Percentiles rank a stretch among this genome's conserved stretches.
Evolutionary conservation across 2,797 vertebrate genomes (phyloP).

Genomic region (Acrossocheilus wenchowensis): DNA sequence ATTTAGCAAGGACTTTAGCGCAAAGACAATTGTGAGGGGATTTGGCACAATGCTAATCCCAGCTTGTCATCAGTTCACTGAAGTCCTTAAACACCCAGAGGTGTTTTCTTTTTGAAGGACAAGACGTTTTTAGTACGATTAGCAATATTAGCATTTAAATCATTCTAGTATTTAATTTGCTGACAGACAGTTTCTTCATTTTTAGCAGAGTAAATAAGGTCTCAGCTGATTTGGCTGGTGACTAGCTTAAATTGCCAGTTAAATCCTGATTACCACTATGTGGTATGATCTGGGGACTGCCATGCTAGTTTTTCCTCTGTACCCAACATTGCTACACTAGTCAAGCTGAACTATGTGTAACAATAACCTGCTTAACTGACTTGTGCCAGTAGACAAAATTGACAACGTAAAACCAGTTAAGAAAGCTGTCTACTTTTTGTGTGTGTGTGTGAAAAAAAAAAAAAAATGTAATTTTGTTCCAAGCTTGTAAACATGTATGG

Average conservation of each 20-base stretch:
- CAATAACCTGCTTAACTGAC: not conserved
- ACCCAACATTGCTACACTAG: not conserved
- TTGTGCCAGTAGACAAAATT: not conserved
- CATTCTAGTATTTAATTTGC: not conserved
- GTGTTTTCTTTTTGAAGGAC: slow-evolving; percentile 38
- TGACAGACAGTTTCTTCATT: not conserved
- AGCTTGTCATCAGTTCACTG: slow-evolving; percentile 34
- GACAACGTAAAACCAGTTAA: not conserved
- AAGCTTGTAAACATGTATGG: not conserved
- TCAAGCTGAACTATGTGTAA: not conserved
- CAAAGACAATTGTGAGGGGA: slow-evolving; percentile 53
- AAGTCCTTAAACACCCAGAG: slow-evolving; percentile 45
- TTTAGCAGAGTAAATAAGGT: slow-evolving; percentile 1
- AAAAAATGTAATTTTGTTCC: too few species aligned
- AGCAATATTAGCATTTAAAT: slow-evolving; percentile 18
- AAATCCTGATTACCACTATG: not conserved
- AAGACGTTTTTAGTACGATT: not conserved
- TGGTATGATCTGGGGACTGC: not conserved
- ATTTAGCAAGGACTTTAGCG: slow-evolving; percentile 50
- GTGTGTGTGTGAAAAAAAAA: too few species aligned
- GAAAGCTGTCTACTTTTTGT: not conserved
- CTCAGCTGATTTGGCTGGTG: not conserved
- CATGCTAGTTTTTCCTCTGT: not conserved
- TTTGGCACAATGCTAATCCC: slow-evolving; percentile 49
- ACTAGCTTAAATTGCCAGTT: not conserved